Evolutionary conservation across 2,113 vertebrate species (phyloP).

Genomic region (Cheirogaleus medius): DNA sequence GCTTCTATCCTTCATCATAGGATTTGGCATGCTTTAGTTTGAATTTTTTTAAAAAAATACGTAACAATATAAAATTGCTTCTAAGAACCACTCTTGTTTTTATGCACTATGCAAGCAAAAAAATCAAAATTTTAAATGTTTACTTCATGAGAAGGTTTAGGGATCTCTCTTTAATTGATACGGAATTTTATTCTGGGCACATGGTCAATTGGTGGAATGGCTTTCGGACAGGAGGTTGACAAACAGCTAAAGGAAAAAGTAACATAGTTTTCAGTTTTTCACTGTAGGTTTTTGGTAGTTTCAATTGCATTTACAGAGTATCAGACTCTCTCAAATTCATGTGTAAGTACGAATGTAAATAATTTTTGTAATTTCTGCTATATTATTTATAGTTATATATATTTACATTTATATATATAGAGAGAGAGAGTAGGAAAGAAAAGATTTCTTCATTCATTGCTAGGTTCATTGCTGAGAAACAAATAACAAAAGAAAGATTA

Average conservation of each 20-base stretch:
- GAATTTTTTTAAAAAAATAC: not conserved
- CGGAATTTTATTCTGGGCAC: not conserved
- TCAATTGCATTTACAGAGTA: not conserved
- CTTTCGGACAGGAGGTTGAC: not conserved
- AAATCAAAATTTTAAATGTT: not conserved
- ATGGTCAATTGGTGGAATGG: not conserved
- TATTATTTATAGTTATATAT: not conserved
- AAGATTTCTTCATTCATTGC: not conserved
- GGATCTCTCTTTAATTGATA: not conserved
- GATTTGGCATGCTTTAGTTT: not conserved
- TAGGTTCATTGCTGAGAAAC: not conserved
- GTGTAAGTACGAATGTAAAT: not conserved
- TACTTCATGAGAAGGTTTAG: not conserved
- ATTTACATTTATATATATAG: not conserved
- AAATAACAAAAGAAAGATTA: not conserved
- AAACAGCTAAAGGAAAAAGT: not conserved
- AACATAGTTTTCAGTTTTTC: not conserved
- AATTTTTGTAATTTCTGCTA: not conserved
- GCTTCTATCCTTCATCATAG: not conserved
- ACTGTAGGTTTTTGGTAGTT: not conserved
- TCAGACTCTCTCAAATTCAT: not conserved
- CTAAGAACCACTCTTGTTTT: not conserved
- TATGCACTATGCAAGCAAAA: not conserved
- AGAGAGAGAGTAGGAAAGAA: not conserved
- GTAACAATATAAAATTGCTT: not conserved